Conservation (phyloP, 2,888 invertebrate genomes). For the Meteorus cinctellus region DNA sequence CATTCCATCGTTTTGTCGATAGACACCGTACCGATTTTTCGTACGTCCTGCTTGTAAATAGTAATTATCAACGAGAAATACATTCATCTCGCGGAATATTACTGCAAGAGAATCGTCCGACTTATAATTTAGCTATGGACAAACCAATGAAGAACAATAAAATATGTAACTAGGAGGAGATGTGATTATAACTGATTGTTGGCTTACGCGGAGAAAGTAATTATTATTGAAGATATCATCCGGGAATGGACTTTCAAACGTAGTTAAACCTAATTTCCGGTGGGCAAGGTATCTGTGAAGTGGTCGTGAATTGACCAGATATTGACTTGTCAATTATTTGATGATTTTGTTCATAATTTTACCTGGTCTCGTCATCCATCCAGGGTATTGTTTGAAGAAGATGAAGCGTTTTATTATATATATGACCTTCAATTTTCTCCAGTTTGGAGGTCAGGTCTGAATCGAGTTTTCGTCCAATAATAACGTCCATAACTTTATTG, state of each 20-base stretch:
- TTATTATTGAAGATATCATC: slow-evolving; percentile 51
- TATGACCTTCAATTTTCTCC: slow-evolving; percentile 42
- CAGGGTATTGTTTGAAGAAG: slow-evolving; percentile 48
- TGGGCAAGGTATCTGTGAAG: slow-evolving; percentile 44
- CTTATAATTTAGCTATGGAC: slow-evolving; percentile 49
- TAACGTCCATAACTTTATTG: slow-evolving; percentile 47
- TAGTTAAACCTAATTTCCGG: slow-evolving; percentile 46
- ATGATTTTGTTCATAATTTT: not conserved
- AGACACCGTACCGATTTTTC: slow-evolving; percentile 46
- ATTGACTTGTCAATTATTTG: not conserved
- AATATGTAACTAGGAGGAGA: not conserved
- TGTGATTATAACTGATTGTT: slow-evolving; percentile 14
- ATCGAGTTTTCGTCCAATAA: slow-evolving; percentile 47
- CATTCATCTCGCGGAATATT: slow-evolving; percentile 51
- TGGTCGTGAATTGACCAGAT: slow-evolving; percentile 10
- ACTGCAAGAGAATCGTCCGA: slow-evolving; percentile 51
- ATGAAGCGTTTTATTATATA: slow-evolving; percentile 39
- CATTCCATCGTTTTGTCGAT: slow-evolving; percentile 43
- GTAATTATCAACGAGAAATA: slow-evolving; percentile 52
- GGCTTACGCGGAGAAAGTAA: slow-evolving; percentile 52
- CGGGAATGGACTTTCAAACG: slow-evolving; percentile 47
- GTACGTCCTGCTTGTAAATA: slow-evolving; percentile 51
- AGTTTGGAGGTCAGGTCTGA: slow-evolving; percentile 36
- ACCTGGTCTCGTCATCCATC: slow-evolving; percentile 54
- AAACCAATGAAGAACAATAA: slow-evolving; percentile 1